Evolutionary conservation across 1,140 invertebrate genomes (phyloP).

Genomic region (Trichoplusia ni): DNA sequence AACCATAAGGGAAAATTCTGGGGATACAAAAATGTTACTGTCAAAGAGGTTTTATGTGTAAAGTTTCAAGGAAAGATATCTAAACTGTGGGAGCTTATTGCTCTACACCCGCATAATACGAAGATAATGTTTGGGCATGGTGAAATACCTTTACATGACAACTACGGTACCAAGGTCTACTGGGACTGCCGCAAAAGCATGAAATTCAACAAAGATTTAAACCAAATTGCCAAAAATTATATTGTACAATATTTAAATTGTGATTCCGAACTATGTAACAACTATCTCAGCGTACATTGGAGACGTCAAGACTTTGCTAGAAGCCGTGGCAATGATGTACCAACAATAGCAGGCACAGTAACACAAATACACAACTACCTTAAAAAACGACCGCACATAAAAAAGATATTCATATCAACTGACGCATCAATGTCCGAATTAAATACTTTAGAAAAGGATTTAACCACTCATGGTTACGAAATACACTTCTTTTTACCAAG

Average conservation of each 20-base stretch:
- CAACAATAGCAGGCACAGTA: conserved; percentile 87
- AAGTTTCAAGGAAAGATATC: conserved; percentile 91
- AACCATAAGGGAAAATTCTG: conserved; percentile 70
- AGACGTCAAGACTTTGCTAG: conserved; percentile 92
- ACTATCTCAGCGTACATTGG: conserved; percentile 91
- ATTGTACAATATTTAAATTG: conserved; percentile 86
- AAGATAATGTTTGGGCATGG: conserved; percentile 92
- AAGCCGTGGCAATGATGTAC: conserved; percentile 86
- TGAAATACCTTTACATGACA: conserved; percentile 94
- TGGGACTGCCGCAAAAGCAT: conserved; percentile 96
- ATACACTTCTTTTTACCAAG: conserved; percentile 63
- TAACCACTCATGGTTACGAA: conserved; percentile 51
- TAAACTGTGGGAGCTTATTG: conserved; percentile 83
- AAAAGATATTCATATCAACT: conserved; percentile 90
- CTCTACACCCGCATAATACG: conserved; percentile 59
- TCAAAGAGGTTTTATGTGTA: conserved; percentile 87
- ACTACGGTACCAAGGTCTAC: conserved; percentile 90
- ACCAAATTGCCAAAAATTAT: conserved; percentile 87
- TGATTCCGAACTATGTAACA: conserved; percentile 84
- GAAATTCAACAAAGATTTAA: conserved; percentile 90
- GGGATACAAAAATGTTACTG: conserved; percentile 84
- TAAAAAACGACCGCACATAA: conserved; percentile 81
- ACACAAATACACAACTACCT: conserved; percentile 86
- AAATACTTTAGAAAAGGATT: conserved; percentile 63
- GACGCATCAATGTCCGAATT: conserved; percentile 86